Evolutionary conservation across 2,113 vertebrate species (phyloP), one percentile per base, ranked within the genome.

Genomic region (Xyrauchen texanus): DNA sequence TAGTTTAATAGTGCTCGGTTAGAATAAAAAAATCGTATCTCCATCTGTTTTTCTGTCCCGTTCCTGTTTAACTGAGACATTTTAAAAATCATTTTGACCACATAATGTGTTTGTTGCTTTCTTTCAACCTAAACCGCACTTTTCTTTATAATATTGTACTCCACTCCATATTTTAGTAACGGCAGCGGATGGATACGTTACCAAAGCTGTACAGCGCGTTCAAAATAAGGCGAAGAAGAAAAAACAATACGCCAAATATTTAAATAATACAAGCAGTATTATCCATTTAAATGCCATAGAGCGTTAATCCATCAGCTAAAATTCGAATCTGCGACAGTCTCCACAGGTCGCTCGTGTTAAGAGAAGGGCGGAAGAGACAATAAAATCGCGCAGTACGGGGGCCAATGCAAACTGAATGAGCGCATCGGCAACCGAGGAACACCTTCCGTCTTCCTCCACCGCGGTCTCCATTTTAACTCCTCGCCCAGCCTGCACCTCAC

Each of bases 401-500:
- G 47, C 7, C 11, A 46, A 44, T 57, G 69, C 68, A 55, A 34
- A 71, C 53, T 8, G 16, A 55, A 55, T 66, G 52, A 61, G 45
- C 70, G 46, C 60, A 80, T 34, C 46, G 86, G 62, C 82, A 74
- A 68, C 70, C 21, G 21, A 34, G 53, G 66, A 9, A 82, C 60
- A 46, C 88, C 71, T 65, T 85, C 70, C 83, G 68, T 75, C 83
- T 85, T 11, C 80, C 65, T 80, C 81, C 7, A 66, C 82, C 85
- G 85, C 92, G 89, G 90, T 85, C 88, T 92, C 92, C 90, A 89
- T 91, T 90, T 91, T 90, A 87, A 84, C 88, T 91, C 66, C 86
- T 83, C 63, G 87, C 84, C 90, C 89, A 89, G 79, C 83, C 87
- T 86, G 72, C 79, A 86, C 89, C 92, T 94, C 92, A 91, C 91